Conservation (phyloP, 37 sponge, comb jelly and placozoan genomes). For the Diacarnus erythraeanus region DNA sequence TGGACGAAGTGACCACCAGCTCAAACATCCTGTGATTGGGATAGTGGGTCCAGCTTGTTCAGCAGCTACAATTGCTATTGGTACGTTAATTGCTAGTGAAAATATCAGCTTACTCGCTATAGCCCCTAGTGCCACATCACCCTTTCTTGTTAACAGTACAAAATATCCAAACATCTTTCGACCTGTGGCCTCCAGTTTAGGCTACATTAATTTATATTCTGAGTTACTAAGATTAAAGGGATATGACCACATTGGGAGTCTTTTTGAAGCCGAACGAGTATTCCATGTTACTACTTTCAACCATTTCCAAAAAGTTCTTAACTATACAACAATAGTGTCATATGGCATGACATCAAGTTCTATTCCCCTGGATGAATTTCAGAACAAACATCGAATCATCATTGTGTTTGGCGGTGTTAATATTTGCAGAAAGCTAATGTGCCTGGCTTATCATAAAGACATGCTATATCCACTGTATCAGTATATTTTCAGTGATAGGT, state of each 20-base stretch:
- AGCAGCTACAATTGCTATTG: constrained; percentile 7
- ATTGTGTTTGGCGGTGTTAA: constrained; percentile 23
- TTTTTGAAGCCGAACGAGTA: constrained; percentile 2
- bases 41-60: constrained; percentile 43
- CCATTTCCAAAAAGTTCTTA: background rate
- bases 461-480: constrained; percentile 14
- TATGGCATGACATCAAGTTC: background rate
- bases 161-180: constrained; percentile 15
- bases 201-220: background rate
- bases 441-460: constrained; percentile 6
- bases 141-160: background rate
- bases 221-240: background rate
- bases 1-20: background rate
- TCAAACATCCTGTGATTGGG: constrained; percentile 21
- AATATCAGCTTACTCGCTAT: background rate
- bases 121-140: constrained; percentile 6
- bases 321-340: background rate
- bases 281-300: background rate
- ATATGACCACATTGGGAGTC: background rate
- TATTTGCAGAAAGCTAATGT: background rate
- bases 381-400: background rate
- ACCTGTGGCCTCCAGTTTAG: background rate
- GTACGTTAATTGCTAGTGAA: background rate
- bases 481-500: constrained; percentile 12
- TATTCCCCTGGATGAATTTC: background rate